Evolutionary conservation across 92 coral and sea anemone genomes (phyloP).

Genomic region (Montipora capitata): DNA sequence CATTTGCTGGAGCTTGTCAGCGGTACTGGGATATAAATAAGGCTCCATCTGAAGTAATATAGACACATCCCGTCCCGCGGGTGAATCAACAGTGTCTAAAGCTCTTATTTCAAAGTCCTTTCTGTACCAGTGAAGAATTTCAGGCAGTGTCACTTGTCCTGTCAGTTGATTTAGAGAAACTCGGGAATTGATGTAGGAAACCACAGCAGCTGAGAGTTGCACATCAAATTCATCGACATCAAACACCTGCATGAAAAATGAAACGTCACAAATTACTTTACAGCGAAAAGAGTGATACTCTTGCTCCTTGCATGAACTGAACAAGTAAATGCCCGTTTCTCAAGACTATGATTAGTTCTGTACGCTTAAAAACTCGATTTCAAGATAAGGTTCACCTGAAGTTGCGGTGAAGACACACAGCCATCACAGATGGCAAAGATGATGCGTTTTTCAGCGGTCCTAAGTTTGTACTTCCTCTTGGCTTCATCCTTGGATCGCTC

Average conservation of each 20-base stretch:
- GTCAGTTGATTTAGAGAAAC: constrained; percentile 57
- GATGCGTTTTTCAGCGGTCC: constrained; percentile 79
- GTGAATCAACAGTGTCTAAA: constrained; percentile 31
- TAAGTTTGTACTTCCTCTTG: constrained; percentile 84
- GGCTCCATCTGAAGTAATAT: constrained; percentile 91
- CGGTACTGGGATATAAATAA: constrained; percentile 73
- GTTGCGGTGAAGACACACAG: constrained; percentile 88
- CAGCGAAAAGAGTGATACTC: no score
- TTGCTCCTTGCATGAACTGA: no score
- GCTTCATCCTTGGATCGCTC: constrained; percentile 88
- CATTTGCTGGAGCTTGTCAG: constrained; percentile 71
- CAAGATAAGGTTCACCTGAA: constrained; percentile 76
- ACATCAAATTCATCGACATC: constrained; percentile 78
- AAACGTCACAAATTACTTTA: background rate
- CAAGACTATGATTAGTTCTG: no score
- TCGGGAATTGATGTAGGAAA: constrained; percentile 75
- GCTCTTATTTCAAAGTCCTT: constrained; percentile 80
- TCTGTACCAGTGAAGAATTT: constrained; percentile 89
- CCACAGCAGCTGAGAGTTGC: constrained; percentile 75
- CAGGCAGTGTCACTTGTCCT: constrained; percentile 90
- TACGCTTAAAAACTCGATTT: background rate
- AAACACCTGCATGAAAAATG: constrained; percentile 60
- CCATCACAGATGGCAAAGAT: constrained; percentile 95
- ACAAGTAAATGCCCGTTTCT: no score
- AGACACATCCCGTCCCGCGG: constrained; percentile 66